A percentile compares a stretch with the other conserved stretches of the same genome.
These are phyloP conservation scores for Anagyrus pseudococci DNA, from an alignment of 2,888 invertebrate genomes.

Conservation along the genomic window DNA sequence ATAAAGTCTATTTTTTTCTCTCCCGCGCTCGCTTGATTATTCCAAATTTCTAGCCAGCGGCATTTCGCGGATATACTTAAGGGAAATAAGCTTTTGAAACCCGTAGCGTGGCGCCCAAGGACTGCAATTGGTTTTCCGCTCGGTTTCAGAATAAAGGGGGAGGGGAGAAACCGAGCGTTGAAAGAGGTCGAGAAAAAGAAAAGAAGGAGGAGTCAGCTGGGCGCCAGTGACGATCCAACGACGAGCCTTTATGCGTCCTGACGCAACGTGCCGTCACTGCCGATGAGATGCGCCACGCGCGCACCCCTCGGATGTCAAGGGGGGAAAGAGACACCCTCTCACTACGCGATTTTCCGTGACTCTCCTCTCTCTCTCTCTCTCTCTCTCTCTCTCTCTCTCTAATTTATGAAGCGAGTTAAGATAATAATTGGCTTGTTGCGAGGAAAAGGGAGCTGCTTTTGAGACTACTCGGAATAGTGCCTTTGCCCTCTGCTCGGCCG, in stretches of 20 bases:
- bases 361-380: too few relatives aligned
- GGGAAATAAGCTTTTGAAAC: background rate
- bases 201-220: background rate
- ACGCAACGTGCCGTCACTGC: background rate
- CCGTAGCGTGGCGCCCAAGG: background rate
- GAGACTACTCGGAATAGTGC: too few relatives aligned
- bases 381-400: too few relatives aligned
- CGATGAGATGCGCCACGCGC: background rate
- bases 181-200: background rate
- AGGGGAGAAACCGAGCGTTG: too few relatives aligned
- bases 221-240: background rate
- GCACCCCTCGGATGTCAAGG: too few relatives aligned
- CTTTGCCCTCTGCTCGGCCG: too few relatives aligned
- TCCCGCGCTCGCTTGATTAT: background rate
- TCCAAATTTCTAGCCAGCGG: background rate
- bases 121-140: too few relatives aligned
- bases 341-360: too few relatives aligned
- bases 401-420: conserved; percentile 19
- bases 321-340: too few relatives aligned
- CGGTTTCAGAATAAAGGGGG: too few relatives aligned
- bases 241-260: background rate
- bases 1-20: too few relatives aligned
- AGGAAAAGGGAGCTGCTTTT: background rate
- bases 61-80: background rate
- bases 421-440: conserved; percentile 24